Base-by-base conservation (phyloP, 2,888 invertebrate species). In the Hemistola chrysoprasaria region DNA sequence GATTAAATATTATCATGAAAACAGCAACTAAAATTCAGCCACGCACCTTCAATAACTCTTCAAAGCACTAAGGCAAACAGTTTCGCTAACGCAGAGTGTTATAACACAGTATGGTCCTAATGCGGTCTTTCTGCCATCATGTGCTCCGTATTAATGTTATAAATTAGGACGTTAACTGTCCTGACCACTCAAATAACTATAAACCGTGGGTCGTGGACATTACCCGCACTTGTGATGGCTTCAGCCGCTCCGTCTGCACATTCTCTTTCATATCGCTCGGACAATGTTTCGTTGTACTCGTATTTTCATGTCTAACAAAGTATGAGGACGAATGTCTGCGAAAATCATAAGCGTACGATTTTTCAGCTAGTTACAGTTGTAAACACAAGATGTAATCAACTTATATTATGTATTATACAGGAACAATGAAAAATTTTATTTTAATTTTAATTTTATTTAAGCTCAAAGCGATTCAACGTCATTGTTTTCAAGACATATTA, bases 121-220 rank as follows among this genome's bases (percentile, higher is more conserved):
- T 33, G 29, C 42, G 11, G 37, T 61, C 51, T 55, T 54, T 49
- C 56, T 54, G 71, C 77, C 69, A 78, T 82, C 78, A 78, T 75
- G 67, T 66, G 56, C 56, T 60, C 68, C 63, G 79, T 85, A 86
- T 86, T 85, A 86, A 82, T 73, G 84, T 84, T 85, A 86, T 87
- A 87, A 87, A 87, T 87, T 80, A 85, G 85, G 78, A 84, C 71
- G 79, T 87, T 78, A 84, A 67, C 68, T 76, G 63, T 66, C 61
- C 64, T 59, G 71, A 67, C 76, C 81, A 82, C 81, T 81, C 78
- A 81, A 84, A 85, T 86, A 87, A 85, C 79, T 80, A 78, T 85
- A 84, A 82, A 79, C 67, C 69, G 69, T 50, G 53, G 57, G 61
- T 66, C 70, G 66, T 70, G 79, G 78, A 77, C 80, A 75, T 86